Evolutionary conservation across 1,140 invertebrate genomes (phyloP), one percentile per base, ranked within the genome.

Genomic region (Aphelenchoides avenae): DNA sequence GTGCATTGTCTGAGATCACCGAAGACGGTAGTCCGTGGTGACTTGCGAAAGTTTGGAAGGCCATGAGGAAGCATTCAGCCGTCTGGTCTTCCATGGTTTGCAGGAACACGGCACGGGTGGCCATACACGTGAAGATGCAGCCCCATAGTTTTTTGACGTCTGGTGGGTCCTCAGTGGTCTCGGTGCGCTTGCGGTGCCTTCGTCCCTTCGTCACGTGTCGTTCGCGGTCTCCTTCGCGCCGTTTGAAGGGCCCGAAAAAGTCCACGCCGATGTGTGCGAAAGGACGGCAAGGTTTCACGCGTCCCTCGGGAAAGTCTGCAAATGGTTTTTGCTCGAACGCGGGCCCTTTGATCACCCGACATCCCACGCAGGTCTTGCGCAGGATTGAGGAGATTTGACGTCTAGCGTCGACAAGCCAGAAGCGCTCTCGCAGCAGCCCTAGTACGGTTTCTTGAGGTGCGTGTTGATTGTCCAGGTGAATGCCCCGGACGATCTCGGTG

Each of bases 81-180:
- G 67, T 57, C 27, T 55, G 66, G 36, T 49, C 44, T 39, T 47
- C 27, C 18, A 67, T 60, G 20, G 41, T 50, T 9, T 59, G 5
- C 4, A 37, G 34, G 20, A 42, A 9, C 31, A 58, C 29, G 2
- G 39, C 18, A n/a, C n/a, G n/a, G n/a, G n/a, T n/a, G n/a, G n/a
- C n/a, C n/a, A n/a, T n/a, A n/a, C n/a, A n/a, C n/a, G 36, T 70
- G 57, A 1, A 70, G 33, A 37, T 70, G 67, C 3, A 70, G 41
- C 27, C 66, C 68, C 58, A 57, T 26, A 5, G 30, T 44, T 1
- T 37, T 30, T 11, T 69, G 31, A 39, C 68, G 70, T 31, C 62
- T 58, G 34, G 66, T 65, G 0, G n/a, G n/a, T n/a, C n/a, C n/a
- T n/a, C n/a, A n/a, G 70, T 6, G 13, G 53, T 26, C 22, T 52